Evolutionary conservation across 2,113 vertebrate species (phyloP), one percentile per base, ranked within the genome.

Genomic region (Macquaria ambigua): DNA sequence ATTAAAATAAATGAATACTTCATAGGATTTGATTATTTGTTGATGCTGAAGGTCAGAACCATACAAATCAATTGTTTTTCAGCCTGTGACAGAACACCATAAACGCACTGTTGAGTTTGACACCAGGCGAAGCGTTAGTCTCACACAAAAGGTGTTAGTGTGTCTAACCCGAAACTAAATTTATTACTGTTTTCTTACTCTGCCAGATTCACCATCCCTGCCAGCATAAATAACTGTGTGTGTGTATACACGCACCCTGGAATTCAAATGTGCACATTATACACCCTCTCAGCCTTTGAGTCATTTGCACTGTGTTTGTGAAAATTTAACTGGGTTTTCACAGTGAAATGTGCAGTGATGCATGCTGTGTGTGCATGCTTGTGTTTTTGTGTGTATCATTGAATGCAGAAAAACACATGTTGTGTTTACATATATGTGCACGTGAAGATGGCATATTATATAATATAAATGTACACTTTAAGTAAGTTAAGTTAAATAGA

Each of bases 161-260:
- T 77, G 77, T 62, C 62, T 77, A 62, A 85, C 63, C 53, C 2
- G 58, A 79, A 71, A 79, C 39, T 39, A 81, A 39, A 85, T 84
- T 79, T 62, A 52, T 28, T 46, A 84, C 73, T 77, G 59, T 68
- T 74, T 74, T 78, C 74, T 69, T 41, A 41, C 48, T 78, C 74
- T 81, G 15, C 37, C 63, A 63, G 34, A 74, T 53, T 62, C 77
- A 43, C 34, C 62, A 69, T 55, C 48, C 6, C 34, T 68, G 83
- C 63, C 74, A 82, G 64, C 76, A 79, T 59, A 85, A 79, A 85
- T 74, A 85, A 79, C 55, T 39, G 5, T 21, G 39, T 61, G 41
- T 46, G 67, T 66, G 76, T 43, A 68, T 52, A 67, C 9, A 4
- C 0, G 2, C 55, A 46, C 39, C 4, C 39, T 39, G 23, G 11